These are phyloP conservation scores for Hydraecia micacea DNA, from an alignment of 2,888 invertebrate species.

Conservation along the genomic window DNA sequence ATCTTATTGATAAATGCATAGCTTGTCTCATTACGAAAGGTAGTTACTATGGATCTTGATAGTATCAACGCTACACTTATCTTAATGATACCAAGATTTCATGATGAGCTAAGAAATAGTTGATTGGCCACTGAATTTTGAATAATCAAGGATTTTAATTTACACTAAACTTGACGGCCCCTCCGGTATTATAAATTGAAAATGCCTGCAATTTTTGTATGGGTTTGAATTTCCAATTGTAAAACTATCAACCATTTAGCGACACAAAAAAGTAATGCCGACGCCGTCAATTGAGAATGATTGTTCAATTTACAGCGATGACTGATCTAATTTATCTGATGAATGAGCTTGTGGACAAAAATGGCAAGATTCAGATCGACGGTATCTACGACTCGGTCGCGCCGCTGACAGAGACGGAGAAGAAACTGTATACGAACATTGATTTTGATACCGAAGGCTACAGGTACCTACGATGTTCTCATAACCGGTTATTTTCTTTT, in stretches of 20 bases:
- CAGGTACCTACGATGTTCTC: slow-evolving; percentile 81
- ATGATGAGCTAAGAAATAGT: slow-evolving; percentile 10
- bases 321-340: slow-evolving; percentile 96
- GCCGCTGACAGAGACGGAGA: slow-evolving; percentile 92
- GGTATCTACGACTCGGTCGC: slow-evolving; percentile 96
- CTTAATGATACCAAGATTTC: slow-evolving; percentile 28
- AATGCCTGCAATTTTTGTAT: slow-evolving; percentile 16
- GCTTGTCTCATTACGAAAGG: slow-evolving; percentile 27
- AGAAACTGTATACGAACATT: slow-evolving; percentile 94
- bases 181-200: neutral
- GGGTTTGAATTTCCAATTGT: slow-evolving; percentile 8
- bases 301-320: slow-evolving; percentile 92
- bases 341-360: slow-evolving; percentile 95
- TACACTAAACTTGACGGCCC: slow-evolving; percentile 4
- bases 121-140: slow-evolving; percentile 18
- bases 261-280: slow-evolving; percentile 12
- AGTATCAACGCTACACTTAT: slow-evolving; percentile 24
- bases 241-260: slow-evolving; percentile 18
- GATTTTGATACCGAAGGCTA: slow-evolving; percentile 96
- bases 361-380: slow-evolving; percentile 96
- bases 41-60: slow-evolving; percentile 37
- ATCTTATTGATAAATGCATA: slow-evolving; percentile 48
- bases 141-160: slow-evolving; percentile 18
- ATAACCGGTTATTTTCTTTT: neutral
- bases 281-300: slow-evolving; percentile 47